Evolutionary conservation across 1,140 invertebrate genomes (phyloP), one percentile per base, ranked within the genome.

Genomic region (Leptinotarsa lineolata): DNA sequence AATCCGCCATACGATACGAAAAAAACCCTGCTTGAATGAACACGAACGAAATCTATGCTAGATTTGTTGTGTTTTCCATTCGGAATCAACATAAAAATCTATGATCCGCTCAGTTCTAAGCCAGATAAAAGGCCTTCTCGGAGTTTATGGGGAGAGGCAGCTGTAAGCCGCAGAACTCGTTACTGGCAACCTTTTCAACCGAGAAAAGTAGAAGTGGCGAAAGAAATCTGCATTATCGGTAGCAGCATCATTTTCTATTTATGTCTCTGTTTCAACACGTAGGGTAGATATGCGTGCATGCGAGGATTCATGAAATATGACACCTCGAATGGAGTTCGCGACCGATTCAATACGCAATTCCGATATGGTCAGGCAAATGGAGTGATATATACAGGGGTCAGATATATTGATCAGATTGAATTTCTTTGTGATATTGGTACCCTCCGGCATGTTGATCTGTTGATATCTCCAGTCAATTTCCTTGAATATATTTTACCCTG

Each of bases 201-300:
- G 48, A 54, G n/a, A 54, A 18, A 13, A 54, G n/a, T 16, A 46
- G 15, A 46, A 46, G 45, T 54, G 48, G 48, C 48, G n/a, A 54
- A 54, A 54, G 48, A 18, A 54, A 54, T 54, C 48, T 54, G 48
- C 48, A 54, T 54, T 54, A 54, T 54, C 48, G n/a, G 48, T 54
- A 15, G 48, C n/a, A 54, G n/a, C 3, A 54, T 54, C 16, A 54
- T 54, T 54, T 18, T 54, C 15, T 54, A 54, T 54, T 54, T 54
- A 54, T 54, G 15, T 54, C 48, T 13, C n/a, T 54, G 16, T 18
- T 54, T 54, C 48, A 13, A 54, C 48, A 16, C 48, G 15, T 18
- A 8, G 15, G 3, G 48, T 54, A 54, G 48, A 54, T 54, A 16
- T 54, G 48, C 4, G 12, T 54, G n/a, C 16, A 54, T 54, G 48